Evolutionary conservation across 2,888 invertebrate genomes (phyloP).

Genomic region (Liopterus haemorrhoidalis): DNA sequence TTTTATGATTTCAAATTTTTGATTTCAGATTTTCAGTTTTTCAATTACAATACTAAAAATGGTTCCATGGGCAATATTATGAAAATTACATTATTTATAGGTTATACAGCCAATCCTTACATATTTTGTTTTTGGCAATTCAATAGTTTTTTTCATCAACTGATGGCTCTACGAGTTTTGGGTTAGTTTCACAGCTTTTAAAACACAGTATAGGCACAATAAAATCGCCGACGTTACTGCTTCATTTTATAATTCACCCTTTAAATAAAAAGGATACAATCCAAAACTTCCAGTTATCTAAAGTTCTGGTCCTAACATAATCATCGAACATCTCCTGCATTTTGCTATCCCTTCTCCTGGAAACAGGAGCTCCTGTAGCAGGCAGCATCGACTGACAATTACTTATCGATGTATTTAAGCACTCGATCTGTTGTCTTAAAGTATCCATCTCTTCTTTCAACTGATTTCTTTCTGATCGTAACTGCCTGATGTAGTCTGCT

Average conservation of each 20-base stretch:
- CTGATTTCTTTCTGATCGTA: constrained; percentile 77
- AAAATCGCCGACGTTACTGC: background rate
- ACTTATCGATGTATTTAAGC: constrained; percentile 85
- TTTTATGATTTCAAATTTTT: no score
- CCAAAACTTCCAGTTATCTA: constrained; percentile 97
- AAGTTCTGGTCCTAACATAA: constrained; percentile 78
- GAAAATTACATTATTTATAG: no score
- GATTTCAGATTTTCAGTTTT: no score
- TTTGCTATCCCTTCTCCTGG: constrained; percentile 80
- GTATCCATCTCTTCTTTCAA: constrained; percentile 87
- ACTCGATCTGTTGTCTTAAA: constrained; percentile 81
- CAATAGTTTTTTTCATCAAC: no score
- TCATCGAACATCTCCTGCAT: constrained; percentile 92
- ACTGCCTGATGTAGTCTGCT: constrained; percentile 87
- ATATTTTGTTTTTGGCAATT: no score
- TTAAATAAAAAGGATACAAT: constrained; percentile 74
- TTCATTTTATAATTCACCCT: background rate
- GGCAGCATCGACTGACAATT: constrained; percentile 92
- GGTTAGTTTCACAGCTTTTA: no score
- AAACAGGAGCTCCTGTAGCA: constrained; percentile 91
- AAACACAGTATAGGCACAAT: constrained; percentile 8
- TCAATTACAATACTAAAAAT: no score
- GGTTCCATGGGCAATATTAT: no score
- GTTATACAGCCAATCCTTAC: no score
- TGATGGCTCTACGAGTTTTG: no score